Percentiles rank a stretch among this genome's conserved stretches.
phyloP scores from a whole-genome alignment of 1,140 invertebrate genomes.

The Diachasma alloeum region DNA sequence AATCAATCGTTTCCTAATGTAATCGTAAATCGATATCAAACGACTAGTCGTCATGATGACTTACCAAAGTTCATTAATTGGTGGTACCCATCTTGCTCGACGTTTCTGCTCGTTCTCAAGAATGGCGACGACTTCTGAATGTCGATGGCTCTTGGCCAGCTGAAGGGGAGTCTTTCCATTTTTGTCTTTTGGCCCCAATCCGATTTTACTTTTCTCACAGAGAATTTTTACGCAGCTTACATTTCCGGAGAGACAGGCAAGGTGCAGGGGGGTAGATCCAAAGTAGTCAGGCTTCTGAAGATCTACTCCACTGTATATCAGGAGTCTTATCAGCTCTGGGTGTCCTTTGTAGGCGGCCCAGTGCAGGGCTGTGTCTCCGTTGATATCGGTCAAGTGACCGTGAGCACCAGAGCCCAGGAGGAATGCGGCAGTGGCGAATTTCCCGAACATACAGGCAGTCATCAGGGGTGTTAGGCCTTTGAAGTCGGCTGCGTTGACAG shows the following conservation, averaged over 20 bases:
- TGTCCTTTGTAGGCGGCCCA: conserved; percentile 95
- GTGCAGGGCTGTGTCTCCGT: conserved; percentile 90
- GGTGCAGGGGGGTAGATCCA: conserved; percentile 90
- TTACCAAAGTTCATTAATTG: conserved; percentile 85
- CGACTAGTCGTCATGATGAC: conserved; percentile 28
- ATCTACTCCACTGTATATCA: conserved; percentile 91
- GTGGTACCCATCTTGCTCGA: conserved; percentile 83
- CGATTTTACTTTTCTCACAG: conserved; percentile 89
- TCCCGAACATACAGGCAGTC: conserved; percentile 92
- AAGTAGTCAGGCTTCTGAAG: conserved; percentile 91
- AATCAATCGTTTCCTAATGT: conserved; percentile 31
- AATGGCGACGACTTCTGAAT: conserved; percentile 83
- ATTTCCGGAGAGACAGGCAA: conserved; percentile 91
- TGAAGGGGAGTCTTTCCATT: conserved; percentile 91
- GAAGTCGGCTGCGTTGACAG: conserved; percentile 88
- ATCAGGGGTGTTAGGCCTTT: conserved; percentile 91
- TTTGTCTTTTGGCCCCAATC: conserved; percentile 85
- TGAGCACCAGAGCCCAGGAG: conserved; percentile 86
- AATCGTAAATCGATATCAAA: conserved; percentile 11
- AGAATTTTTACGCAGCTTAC: conserved; percentile 80
- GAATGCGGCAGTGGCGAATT: conserved; percentile 87
- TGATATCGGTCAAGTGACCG: conserved; percentile 86
- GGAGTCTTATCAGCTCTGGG: conserved; percentile 82
- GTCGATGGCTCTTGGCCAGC: conserved; percentile 85
- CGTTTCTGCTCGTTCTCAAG: conserved; percentile 82